These are phyloP conservation scores for Oreortyx pictus DNA, from an alignment of 2,797 vertebrate genomes.

Conservation along the genomic window DNA sequence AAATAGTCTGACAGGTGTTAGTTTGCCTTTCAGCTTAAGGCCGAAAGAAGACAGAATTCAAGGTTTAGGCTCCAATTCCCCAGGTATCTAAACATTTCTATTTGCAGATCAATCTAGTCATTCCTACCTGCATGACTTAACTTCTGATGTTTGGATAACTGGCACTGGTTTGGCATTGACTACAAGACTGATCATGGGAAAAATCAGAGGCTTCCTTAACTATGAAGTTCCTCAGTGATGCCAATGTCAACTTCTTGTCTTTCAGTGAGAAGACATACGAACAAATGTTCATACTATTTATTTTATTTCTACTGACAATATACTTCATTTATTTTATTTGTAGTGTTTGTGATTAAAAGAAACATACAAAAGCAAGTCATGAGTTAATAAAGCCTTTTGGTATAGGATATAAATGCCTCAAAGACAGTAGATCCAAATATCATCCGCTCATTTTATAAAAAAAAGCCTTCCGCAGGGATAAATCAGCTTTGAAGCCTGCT, in stretches of 20 bases:
- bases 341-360: not conserved
- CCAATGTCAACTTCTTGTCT: not conserved
- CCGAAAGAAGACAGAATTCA: not conserved
- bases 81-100: not conserved
- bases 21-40: not conserved
- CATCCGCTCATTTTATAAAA: slow-evolving; percentile 25
- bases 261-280: not conserved
- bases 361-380: not conserved
- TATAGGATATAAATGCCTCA: not conserved
- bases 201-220: fast-evolving
- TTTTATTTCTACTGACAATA: not conserved
- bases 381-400: slow-evolving; percentile 8
- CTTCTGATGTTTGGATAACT: not conserved
- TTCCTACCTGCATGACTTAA: not conserved
- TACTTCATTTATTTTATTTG: not conserved
- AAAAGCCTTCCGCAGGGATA: not conserved
- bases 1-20: not conserved
- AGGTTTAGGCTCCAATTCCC: not conserved
- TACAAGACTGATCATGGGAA: not conserved
- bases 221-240: not conserved
- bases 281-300: not conserved
- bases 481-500: not conserved
- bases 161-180: not conserved
- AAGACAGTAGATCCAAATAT: not conserved
- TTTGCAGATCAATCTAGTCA: not conserved